phyloP scores from a whole-genome alignment of 1,140 invertebrate genomes.

The Diorhabda carinulata region DNA sequence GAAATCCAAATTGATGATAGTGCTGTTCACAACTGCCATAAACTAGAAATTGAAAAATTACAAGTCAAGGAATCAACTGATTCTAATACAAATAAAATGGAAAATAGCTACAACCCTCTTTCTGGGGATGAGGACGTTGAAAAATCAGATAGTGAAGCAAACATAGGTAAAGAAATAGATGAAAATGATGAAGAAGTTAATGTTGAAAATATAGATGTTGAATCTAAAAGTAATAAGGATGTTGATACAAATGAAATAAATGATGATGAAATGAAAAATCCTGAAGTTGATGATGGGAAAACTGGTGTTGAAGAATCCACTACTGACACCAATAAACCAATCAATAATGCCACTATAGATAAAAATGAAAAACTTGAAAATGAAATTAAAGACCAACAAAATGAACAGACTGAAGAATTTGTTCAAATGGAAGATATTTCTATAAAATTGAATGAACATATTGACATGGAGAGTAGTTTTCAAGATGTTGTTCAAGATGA shows the following conservation, averaged over 20 bases:
- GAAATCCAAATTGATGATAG: no score
- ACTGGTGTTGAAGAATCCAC: background rate
- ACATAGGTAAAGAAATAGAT: background rate
- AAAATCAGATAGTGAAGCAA: background rate
- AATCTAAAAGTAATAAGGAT: background rate
- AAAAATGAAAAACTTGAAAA: no score
- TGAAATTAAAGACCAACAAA: no score
- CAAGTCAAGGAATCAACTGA: background rate
- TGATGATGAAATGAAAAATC: background rate
- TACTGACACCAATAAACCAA: no score
- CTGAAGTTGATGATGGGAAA: background rate
- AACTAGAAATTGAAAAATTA: background rate
- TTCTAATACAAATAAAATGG: constrained; percentile 4
- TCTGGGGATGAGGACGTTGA: constrained; percentile 21
- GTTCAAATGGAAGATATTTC: no score
- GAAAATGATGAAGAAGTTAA: background rate
- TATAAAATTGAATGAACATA: background rate
- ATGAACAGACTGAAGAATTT: no score
- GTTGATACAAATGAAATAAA: background rate
- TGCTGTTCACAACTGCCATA: no score
- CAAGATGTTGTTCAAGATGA: constrained; percentile 4
- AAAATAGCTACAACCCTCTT: constrained; percentile 21
- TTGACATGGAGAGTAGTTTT: constrained; percentile 6
- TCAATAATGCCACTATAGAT: no score
- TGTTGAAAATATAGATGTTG: background rate